Conservation (phyloP, 2,113 vertebrate species). For the Caranx melampygus region DNA sequence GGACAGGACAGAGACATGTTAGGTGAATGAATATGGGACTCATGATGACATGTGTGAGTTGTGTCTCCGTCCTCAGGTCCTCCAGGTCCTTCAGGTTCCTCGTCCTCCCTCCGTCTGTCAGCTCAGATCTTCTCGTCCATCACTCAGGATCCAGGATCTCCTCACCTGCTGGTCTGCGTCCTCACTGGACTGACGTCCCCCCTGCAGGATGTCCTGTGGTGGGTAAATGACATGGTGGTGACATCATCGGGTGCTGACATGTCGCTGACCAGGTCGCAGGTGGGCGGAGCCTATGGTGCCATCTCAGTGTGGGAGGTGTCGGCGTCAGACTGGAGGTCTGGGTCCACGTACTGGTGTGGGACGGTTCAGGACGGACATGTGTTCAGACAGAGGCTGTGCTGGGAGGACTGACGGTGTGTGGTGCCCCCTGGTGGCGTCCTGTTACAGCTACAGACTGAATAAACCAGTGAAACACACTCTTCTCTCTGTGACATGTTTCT, state of each 20-base stretch:
- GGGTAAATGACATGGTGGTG: constrained; percentile 24
- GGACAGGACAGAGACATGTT: too few species aligned
- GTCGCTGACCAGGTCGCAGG: constrained; percentile 10
- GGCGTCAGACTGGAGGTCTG: constrained; percentile 8
- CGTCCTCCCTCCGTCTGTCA: not conserved
- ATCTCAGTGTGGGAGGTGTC: constrained; percentile 49
- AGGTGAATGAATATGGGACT: too few species aligned
- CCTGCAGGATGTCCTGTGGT: constrained; percentile 56
- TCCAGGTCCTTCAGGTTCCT: not conserved
- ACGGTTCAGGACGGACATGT: constrained; percentile 4
- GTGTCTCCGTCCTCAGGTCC: too few species aligned
- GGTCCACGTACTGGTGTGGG: constrained; percentile 62
- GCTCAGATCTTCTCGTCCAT: constrained; percentile 30
- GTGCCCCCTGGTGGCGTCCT: too few species aligned
- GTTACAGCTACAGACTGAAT: too few species aligned
- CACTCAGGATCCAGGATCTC: not conserved
- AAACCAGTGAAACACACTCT: too few species aligned
- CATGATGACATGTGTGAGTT: too few species aligned
- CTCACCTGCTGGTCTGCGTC: constrained; percentile 60
- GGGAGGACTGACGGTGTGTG: not conserved
- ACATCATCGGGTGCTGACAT: not conserved
- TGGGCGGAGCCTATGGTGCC: constrained; percentile 39
- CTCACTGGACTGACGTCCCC: constrained; percentile 20
- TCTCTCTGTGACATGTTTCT: too few species aligned
- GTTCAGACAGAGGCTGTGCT: constrained; percentile 40